Conservation (phyloP, 2,113 vertebrate species). For the Craseonycteris thonglongyai region DNA sequence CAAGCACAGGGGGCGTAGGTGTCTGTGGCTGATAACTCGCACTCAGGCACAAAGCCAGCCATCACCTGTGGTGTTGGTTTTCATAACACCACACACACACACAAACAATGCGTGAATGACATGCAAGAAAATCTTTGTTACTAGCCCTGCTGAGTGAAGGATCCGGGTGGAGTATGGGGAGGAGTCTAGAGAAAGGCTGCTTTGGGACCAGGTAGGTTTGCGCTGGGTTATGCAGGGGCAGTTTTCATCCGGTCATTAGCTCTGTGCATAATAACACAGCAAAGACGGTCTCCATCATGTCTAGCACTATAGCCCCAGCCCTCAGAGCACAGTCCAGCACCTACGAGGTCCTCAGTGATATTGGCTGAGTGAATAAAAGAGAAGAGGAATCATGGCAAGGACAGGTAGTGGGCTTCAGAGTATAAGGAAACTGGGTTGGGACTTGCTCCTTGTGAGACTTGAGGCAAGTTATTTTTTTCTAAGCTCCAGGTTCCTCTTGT, state of each 20-base stretch:
- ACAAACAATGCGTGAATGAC: background rate
- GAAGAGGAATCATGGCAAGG: background rate
- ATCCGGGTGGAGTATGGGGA: accelerated
- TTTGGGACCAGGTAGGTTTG: background rate
- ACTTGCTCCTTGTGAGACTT: background rate
- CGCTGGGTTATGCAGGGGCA: background rate
- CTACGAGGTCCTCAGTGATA: background rate
- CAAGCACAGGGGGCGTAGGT: background rate
- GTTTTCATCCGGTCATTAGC: background rate
- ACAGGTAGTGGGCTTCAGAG: background rate
- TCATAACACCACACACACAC: accelerated
- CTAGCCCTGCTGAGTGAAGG: background rate
- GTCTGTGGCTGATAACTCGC: background rate
- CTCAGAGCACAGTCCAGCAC: background rate
- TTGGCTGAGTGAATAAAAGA: background rate
- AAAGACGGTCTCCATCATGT: background rate
- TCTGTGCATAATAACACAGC: background rate
- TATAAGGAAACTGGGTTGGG: background rate
- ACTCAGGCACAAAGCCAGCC: background rate
- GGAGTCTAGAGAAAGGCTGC: background rate
- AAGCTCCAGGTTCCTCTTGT: background rate
- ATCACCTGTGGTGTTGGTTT: background rate
- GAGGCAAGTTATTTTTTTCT: background rate
- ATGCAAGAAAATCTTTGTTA: background rate
- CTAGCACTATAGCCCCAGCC: accelerated